These are phyloP conservation scores for Clupea harengus DNA, from an alignment of 2,113 vertebrate species.

Conservation along the genomic window DNA sequence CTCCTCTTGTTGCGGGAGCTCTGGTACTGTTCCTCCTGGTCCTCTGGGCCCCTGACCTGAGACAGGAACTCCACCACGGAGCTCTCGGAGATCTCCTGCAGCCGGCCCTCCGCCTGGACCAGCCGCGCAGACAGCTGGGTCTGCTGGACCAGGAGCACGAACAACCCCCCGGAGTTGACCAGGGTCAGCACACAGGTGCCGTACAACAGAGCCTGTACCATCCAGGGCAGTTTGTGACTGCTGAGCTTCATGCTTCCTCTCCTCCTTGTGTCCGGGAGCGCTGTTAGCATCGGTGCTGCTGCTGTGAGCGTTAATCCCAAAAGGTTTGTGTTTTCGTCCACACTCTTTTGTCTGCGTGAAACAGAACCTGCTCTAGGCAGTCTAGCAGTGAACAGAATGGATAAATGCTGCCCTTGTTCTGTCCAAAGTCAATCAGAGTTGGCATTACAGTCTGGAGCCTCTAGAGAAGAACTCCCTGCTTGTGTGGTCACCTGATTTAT, in stretches of 20 bases:
- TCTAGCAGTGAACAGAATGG: conserved; percentile 45
- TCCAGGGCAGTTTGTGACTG: conserved; percentile 63
- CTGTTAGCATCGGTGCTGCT: conserved; percentile 20
- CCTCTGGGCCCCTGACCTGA: conserved; percentile 51
- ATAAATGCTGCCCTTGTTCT: conserved; percentile 58
- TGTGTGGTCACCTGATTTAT: conserved; percentile 79
- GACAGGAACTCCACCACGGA: conserved; percentile 71
- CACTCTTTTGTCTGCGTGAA: neutral
- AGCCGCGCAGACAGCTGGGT: conserved; percentile 70
- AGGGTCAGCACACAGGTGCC: conserved; percentile 71
- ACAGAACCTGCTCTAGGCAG: conserved; percentile 23
- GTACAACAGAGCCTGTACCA: conserved; percentile 68
- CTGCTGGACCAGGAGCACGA: conserved; percentile 81
- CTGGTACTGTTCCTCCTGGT: conserved; percentile 48
- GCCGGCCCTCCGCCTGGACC: conserved; percentile 63
- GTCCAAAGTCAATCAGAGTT: conserved; percentile 48
- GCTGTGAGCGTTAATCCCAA: neutral
- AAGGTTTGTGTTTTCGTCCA: neutral
- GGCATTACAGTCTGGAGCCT: conserved; percentile 22
- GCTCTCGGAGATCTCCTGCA: conserved; percentile 68
- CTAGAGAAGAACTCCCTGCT: conserved; percentile 61
- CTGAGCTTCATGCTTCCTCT: conserved; percentile 63
- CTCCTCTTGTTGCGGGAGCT: conserved; percentile 82
- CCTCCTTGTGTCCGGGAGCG: conserved; percentile 46
- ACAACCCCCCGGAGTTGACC: conserved; percentile 78